Evolutionary conservation across 2,797 vertebrate genomes (phyloP).

Genomic region (Holocentrus rufus): DNA sequence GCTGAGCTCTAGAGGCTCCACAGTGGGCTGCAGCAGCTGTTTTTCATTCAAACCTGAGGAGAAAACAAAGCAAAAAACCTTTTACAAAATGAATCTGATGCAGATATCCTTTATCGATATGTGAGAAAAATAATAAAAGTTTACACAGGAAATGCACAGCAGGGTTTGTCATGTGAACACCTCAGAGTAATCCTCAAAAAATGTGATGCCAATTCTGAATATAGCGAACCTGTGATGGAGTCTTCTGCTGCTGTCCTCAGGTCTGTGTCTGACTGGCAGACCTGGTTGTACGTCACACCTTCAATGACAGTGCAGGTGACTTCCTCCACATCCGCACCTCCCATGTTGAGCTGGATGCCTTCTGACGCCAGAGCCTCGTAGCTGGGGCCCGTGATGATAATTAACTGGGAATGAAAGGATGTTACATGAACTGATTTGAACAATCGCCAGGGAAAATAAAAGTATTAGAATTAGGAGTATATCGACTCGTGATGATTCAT

Average conservation of each 20-base stretch:
- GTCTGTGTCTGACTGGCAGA: constrained; percentile 73
- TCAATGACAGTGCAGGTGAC: constrained; percentile 86
- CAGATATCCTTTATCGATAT: not conserved
- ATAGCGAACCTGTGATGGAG: constrained; percentile 79
- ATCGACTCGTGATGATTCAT: too few species aligned
- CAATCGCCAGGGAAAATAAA: not conserved
- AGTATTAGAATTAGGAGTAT: not conserved
- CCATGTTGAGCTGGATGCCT: constrained; percentile 88
- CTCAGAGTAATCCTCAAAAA: not conserved
- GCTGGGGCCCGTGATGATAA: constrained; percentile 90
- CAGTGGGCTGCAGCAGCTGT: constrained; percentile 72
- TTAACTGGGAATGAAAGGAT: constrained; percentile 76
- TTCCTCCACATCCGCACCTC: constrained; percentile 79
- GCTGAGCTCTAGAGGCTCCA: constrained; percentile 73
- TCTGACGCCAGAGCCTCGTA: constrained; percentile 88
- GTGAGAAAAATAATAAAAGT: not conserved
- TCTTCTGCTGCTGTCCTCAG: constrained; percentile 63
- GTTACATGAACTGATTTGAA: not conserved
- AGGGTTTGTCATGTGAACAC: not conserved
- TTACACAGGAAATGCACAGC: not conserved
- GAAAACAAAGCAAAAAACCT: not conserved
- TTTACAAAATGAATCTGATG: not conserved
- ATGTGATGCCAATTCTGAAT: not conserved
- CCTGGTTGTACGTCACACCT: constrained; percentile 85
- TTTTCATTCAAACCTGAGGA: constrained; percentile 72